These are phyloP conservation scores for Ascidia mentula DNA, from an alignment of 23 tunicate genomes.

Conservation along the genomic window DNA sequence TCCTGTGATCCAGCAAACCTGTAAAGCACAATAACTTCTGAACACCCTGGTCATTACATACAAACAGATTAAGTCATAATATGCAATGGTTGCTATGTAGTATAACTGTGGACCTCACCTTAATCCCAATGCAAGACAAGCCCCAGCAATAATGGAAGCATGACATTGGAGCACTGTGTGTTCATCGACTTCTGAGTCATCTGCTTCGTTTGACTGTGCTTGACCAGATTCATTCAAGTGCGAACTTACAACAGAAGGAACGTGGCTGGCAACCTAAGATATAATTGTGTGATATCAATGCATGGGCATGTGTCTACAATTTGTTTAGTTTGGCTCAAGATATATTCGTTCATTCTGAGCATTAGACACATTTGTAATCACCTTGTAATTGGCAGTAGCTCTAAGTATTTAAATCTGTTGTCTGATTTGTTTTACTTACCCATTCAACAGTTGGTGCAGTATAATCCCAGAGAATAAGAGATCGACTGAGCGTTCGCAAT, in stretches of 20 bases:
- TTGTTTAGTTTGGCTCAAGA: too few relatives aligned
- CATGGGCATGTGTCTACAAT: too few relatives aligned
- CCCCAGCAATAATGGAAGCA: slow-evolving; percentile 87
- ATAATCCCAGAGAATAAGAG: slow-evolving; percentile 74
- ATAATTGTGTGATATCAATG: too few relatives aligned
- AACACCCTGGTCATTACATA: too few relatives aligned
- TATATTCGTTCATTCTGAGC: too few relatives aligned
- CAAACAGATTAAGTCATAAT: too few relatives aligned
- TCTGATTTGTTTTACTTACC: slow-evolving; percentile 27
- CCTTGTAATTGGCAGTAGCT: too few relatives aligned
- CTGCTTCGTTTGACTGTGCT: not conserved
- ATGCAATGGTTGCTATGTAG: too few relatives aligned
- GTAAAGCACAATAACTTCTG: not conserved
- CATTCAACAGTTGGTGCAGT: slow-evolving; percentile 66
- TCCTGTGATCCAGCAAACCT: slow-evolving; percentile 95
- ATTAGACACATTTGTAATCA: too few relatives aligned
- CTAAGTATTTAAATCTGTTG: not conserved
- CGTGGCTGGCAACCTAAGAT: slow-evolving; percentile 60
- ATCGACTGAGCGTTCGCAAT: slow-evolving; percentile 60
- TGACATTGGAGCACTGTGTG: slow-evolving; percentile 77
- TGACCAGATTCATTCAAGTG: slow-evolving; percentile 37
- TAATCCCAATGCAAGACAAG: slow-evolving; percentile 81
- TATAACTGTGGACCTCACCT: too few relatives aligned
- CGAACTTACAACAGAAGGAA: slow-evolving; percentile 45
- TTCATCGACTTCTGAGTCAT: slow-evolving; percentile 44